Evolutionary conservation across 2,113 vertebrate species (phyloP).

Genomic region (Amblyornis subalaris): DNA sequence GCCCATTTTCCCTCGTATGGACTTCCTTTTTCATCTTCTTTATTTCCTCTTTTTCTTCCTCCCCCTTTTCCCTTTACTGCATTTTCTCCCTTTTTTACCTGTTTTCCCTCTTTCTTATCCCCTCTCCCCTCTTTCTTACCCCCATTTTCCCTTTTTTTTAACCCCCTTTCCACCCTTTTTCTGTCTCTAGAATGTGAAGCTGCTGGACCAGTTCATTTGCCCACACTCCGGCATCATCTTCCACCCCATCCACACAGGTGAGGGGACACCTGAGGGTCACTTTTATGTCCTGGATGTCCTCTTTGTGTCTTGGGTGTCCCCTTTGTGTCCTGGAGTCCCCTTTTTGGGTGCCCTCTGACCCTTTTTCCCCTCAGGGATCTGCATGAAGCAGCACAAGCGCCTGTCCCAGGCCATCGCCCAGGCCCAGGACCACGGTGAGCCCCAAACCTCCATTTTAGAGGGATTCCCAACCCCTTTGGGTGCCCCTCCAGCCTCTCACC

Average conservation of each 20-base stretch:
- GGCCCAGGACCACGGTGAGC: constrained; percentile 80
- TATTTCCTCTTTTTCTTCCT: too few relatives aligned
- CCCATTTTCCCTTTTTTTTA: not conserved
- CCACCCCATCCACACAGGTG: not conserved
- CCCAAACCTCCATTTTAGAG: rapidly evolving
- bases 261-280: not conserved
- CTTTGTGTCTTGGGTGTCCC: not conserved
- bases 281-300: not conserved
- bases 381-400: constrained; percentile 83
- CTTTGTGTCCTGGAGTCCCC: rapidly evolving
- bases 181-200: not conserved
- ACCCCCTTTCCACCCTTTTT: rapidly evolving
- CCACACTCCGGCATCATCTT: not conserved
- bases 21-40: rapidly evolving
- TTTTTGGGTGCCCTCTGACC: rapidly evolving
- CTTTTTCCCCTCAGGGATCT: constrained; percentile 71
- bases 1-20: rapidly evolving
- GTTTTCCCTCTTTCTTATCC: not conserved
- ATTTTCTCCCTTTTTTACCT: not conserved
- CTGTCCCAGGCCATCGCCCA: constrained; percentile 75
- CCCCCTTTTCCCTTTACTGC: too few relatives aligned
- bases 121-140: not conserved
- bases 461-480: rapidly evolving
- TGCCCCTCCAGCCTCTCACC: rapidly evolving
- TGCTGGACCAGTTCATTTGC: not conserved